Conservation (phyloP, 2,797 vertebrate species). For the Diglossa cyanea region DNA sequence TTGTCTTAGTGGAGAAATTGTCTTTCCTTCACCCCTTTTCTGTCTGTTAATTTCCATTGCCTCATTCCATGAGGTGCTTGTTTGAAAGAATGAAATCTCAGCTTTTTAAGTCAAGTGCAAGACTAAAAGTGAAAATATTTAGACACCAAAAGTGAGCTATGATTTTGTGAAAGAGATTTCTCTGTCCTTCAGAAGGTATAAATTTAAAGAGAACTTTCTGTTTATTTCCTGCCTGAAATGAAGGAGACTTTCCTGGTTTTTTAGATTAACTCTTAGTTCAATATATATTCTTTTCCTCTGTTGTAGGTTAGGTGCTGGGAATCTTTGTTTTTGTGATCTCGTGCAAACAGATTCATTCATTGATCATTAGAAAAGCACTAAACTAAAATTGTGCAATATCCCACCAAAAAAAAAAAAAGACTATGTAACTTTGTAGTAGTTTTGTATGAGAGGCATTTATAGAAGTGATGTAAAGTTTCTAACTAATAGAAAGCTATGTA, state of each 20-base stretch:
- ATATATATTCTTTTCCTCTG: background rate
- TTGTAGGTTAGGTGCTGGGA: background rate
- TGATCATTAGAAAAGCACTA: constrained; percentile 13
- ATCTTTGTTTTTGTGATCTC: background rate
- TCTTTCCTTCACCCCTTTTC: background rate
- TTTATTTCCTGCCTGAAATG: background rate
- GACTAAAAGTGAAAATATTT: background rate
- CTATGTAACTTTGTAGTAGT: background rate
- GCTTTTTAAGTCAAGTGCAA: background rate
- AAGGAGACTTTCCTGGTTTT: background rate
- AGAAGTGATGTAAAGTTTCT: background rate
- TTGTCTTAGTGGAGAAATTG: background rate
- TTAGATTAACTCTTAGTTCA: background rate
- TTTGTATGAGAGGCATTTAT: background rate
- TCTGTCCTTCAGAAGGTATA: background rate
- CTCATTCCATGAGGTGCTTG: background rate
- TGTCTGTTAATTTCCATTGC: background rate
- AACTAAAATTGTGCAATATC: background rate
- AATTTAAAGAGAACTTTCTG: background rate
- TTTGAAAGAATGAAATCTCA: background rate
- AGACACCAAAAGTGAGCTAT: background rate
- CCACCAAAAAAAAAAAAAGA: background rate
- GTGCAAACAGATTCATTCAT: background rate
- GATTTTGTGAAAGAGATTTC: background rate
- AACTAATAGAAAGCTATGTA: background rate